A percentile compares a stretch with the other conserved stretches of the same genome.
Evolutionary conservation across 2,113 vertebrate species (phyloP).

Genomic region (Saimiri boliviensis): DNA sequence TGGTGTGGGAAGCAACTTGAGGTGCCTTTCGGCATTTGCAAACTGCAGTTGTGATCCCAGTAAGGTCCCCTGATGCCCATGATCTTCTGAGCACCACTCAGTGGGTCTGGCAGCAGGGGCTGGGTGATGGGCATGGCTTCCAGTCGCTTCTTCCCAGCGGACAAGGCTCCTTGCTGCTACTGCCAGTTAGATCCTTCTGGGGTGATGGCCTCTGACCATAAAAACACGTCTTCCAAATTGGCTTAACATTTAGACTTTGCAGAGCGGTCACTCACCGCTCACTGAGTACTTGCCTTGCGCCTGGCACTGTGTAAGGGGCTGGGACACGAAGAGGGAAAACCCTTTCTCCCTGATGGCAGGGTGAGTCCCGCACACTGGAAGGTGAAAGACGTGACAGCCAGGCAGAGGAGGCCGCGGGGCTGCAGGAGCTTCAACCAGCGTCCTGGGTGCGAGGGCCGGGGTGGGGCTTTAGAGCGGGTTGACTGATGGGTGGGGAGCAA

Average conservation of each 20-base stretch:
- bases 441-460: background rate
- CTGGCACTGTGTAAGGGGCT: background rate
- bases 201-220: background rate
- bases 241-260: fast-evolving
- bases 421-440: fast-evolving
- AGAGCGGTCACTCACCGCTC: fast-evolving
- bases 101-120: too few species aligned
- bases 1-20: too few species aligned
- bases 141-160: background rate
- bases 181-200: background rate
- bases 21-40: too few species aligned
- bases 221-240: background rate
- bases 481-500: too few species aligned
- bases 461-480: background rate
- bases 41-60: too few species aligned
- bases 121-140: background rate
- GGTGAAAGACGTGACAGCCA: background rate
- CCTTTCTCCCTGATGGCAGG: background rate
- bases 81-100: too few species aligned
- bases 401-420: background rate
- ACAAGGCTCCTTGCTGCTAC: background rate
- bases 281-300: fast-evolving
- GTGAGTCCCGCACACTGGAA: background rate
- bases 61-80: too few species aligned
- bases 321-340: background rate